Base-by-base conservation (phyloP, 2,113 vertebrate genomes). In the Rhabdornis inornatus region DNA sequence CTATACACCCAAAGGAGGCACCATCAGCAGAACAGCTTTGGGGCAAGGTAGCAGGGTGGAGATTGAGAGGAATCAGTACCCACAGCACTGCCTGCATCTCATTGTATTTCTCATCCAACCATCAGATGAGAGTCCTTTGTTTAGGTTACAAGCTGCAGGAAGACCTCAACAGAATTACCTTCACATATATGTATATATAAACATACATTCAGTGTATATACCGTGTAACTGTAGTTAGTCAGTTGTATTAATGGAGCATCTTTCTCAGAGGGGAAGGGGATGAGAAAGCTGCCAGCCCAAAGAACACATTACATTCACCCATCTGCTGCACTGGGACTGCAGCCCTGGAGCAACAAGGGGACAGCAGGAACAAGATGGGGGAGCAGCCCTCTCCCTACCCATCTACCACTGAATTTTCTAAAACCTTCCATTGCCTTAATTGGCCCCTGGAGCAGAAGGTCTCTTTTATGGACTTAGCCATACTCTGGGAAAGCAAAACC, bases 1-100 rank as follows among this genome's bases (percentile, higher is more conserved):
- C 88, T 90, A 75, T 44, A 93, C 66, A 75, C 9, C 37, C 50
- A 76, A 75, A 81, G 74, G 49, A 59, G 22, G 56, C 64, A 90
- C n/a, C 56, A 91, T 39, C 82, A 83, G 35, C 66, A 86, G 64
- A 90, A 87, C 2, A 92, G 40, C 49, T 89, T 66, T 56, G 9
- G 12, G 76, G 24, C 4, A 2, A 86, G n/a, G 50, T 61, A 37
- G 39, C 0, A 0, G 9, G 5, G 35, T n/a, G 44, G 49, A 49
- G 9, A 79, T 52, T 45, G 19, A 69, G 52, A 50, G 18, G 40
- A 63, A 90, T 50, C 31, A 61, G 52, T 15, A 59, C 50, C 37
- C 3, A 4, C 47, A 75, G 60, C 24, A 33, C 35, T 39, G 23
- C 60, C 50, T 59, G 33, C 18, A 50, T 24, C 57, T 50, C n/a